These are phyloP conservation scores for Gymnodraco acuticeps DNA, from an alignment of 2,797 vertebrate species.

Conservation along the genomic window DNA sequence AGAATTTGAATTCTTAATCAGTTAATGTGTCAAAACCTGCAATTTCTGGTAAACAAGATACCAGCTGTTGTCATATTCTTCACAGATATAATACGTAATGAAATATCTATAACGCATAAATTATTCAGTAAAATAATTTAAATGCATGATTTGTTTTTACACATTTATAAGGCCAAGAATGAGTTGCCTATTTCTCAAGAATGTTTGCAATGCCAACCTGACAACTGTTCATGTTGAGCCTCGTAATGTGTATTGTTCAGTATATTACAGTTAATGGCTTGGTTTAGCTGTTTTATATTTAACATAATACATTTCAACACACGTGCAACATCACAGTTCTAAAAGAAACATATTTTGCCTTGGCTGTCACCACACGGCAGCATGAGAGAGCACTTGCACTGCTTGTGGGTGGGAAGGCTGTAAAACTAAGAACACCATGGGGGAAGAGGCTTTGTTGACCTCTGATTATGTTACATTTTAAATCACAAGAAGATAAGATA, in stretches of 20 bases:
- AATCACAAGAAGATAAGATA: slow-evolving; percentile 43
- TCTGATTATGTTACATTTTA: slow-evolving; percentile 47
- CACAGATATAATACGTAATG: too few species aligned
- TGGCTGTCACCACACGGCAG: not conserved
- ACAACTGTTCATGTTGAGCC: not conserved
- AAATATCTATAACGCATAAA: too few species aligned
- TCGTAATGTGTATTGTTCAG: not conserved
- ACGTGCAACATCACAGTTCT: not conserved
- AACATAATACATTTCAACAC: slow-evolving; percentile 16
- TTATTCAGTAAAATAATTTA: not conserved
- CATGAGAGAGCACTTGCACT: slow-evolving; percentile 16
- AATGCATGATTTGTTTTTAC: not conserved
- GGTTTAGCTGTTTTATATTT: slow-evolving; percentile 2
- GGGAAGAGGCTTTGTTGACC: slow-evolving; percentile 42
- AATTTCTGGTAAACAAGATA: too few species aligned
- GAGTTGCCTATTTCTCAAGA: not conserved
- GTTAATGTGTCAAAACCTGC: too few species aligned
- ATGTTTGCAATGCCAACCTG: not conserved
- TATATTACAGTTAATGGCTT: not conserved
- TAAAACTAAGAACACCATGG: slow-evolving; percentile 33
- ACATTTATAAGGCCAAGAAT: not conserved
- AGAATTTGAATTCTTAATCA: too few species aligned
- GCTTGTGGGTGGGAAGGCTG: slow-evolving; percentile 33
- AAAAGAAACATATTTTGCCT: slow-evolving; percentile 15
- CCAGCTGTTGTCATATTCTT: too few species aligned